Conservation (phyloP, 2,113 vertebrate species). For the Stigmatopora argus region DNA sequence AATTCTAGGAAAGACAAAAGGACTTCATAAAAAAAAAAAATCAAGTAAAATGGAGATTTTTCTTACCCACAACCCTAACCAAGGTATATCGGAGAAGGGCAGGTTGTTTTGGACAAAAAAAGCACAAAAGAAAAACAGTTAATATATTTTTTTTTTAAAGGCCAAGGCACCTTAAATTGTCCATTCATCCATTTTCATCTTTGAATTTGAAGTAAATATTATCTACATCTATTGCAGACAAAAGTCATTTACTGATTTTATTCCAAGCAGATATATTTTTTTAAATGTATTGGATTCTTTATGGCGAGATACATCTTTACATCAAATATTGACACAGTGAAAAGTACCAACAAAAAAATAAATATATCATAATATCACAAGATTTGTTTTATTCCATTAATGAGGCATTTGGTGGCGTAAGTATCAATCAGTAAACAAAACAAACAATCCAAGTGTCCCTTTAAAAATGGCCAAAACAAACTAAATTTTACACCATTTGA, state of each 20-base stretch:
- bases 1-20: background rate
- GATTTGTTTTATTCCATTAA: constrained; percentile 46
- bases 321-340: constrained; percentile 27
- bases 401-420: constrained; percentile 59
- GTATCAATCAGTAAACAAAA: constrained; percentile 66
- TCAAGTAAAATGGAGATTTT: background rate
- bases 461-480: constrained; percentile 66
- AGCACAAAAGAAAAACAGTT: constrained; percentile 65
- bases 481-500: constrained; percentile 71
- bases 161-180: constrained; percentile 3
- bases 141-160: constrained; percentile 12
- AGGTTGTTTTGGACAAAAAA: constrained; percentile 56
- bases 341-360: constrained; percentile 14
- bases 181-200: constrained; percentile 30
- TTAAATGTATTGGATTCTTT: constrained; percentile 3
- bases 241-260: background rate
- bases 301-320: constrained; percentile 12
- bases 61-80: constrained; percentile 95
- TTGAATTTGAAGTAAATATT: constrained; percentile 10
- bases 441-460: constrained; percentile 64
- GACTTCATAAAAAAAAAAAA: background rate
- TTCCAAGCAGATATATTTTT: background rate
- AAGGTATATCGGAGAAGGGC: constrained; percentile 25
- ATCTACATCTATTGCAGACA: constrained; percentile 10
- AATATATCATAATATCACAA: constrained; percentile 29